Base-by-base conservation (phyloP, 1,140 invertebrate genomes). In the Musca domestica region DNA sequence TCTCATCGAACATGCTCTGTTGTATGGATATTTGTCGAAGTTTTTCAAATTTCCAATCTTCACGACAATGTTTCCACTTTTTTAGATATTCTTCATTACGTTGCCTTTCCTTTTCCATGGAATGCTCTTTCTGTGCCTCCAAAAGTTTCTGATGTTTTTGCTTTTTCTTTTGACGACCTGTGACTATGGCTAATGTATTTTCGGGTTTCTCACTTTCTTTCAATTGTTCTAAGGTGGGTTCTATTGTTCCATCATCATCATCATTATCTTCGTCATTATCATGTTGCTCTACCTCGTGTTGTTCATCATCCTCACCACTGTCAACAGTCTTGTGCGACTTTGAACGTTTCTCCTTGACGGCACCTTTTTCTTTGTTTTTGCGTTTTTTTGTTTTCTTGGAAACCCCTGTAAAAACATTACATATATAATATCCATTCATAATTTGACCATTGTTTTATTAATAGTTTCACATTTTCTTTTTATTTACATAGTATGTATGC, bases 31-130 rank as follows among this genome's bases (percentile, higher is more conserved):
- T 85, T 81, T 92, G 91, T 67, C 86, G 88, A 1, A 89, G 73
- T 78, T 92, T 92, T 75, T 89, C 89, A 77, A 92, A 92, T 76
- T 91, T 92, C 91, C 91, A 92, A 72, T 90, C 86, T 64, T 81
- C 82, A 66, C 82, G 84, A 63, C 87, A 83, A 74, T 90, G 83
- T 80, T 91, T 89, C 91, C 91, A 92, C 76, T 89, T 87, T 6
- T 83, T 83, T 6, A 89, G 73, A 74, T 89, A 89, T 70, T 83
- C 86, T 27, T 86, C 78, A 72, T 86, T 87, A 1, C 71, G 67
- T 14, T 74, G 72, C n/a, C 63, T 63, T 20, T 81, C 79, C 27
- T 81, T 81, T 66, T 72, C 73, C 9, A 67, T 64, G 9, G 23
- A 72, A 23, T 80, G 78, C 23, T 70, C 73, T 15, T 73, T 74